Percentiles rank a stretch among this genome's conserved stretches.
Conservation (phyloP, 2,888 invertebrate genomes). For the Argyresthia albistria region DNA sequence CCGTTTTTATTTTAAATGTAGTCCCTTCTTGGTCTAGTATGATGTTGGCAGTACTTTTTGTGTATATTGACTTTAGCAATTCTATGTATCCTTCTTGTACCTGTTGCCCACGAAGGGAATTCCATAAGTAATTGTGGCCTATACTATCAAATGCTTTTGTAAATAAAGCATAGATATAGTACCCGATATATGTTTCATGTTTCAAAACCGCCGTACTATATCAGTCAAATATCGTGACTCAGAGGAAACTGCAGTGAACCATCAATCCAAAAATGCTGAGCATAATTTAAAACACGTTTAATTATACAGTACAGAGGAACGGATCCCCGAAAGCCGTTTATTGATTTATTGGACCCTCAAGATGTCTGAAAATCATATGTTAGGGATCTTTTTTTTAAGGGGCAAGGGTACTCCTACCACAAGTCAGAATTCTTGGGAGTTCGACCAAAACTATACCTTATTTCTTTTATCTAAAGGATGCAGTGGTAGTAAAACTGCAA, state of each 20-base stretch:
- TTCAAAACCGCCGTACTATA: too few relatives aligned
- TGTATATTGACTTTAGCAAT: too few relatives aligned
- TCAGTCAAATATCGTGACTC: too few relatives aligned
- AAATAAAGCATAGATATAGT: too few relatives aligned
- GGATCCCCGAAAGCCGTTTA: constrained; percentile 13
- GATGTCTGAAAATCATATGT: constrained; percentile 23
- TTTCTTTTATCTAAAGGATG: background rate
- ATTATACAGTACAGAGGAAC: background rate
- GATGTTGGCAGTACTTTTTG: too few relatives aligned
- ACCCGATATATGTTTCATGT: too few relatives aligned
- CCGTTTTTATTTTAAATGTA: too few relatives aligned
- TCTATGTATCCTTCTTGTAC: too few relatives aligned
- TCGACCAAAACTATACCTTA: constrained; percentile 7
- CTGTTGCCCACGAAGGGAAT: too few relatives aligned
- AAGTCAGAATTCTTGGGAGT: constrained; percentile 1
- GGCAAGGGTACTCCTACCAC: background rate
- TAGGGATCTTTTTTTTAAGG: constrained; percentile 24
- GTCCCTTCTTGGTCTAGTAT: too few relatives aligned
- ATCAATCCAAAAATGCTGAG: background rate
- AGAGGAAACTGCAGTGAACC: background rate
- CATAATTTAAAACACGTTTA: background rate
- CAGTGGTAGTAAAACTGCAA: background rate
- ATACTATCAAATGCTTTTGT: too few relatives aligned
- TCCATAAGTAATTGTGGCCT: too few relatives aligned
- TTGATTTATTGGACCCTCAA: constrained; percentile 33